phyloP scores from a whole-genome alignment of 1,140 invertebrate species.

The Sinella curviseta region DNA sequence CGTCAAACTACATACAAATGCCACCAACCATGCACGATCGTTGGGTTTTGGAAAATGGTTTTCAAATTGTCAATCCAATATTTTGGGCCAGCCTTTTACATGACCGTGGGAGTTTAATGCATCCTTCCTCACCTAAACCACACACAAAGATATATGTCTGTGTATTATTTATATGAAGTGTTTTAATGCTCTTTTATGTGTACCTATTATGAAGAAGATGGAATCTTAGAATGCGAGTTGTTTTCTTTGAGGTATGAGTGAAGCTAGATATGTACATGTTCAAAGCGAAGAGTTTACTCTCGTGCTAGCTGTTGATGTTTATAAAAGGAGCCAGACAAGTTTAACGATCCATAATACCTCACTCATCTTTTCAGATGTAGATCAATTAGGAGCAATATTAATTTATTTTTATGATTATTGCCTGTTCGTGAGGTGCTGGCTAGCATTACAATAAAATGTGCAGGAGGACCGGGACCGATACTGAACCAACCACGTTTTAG shows the following conservation, averaged over 20 bases:
- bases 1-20: background rate
- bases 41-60: too few relatives aligned
- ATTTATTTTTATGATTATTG: constrained; percentile 28
- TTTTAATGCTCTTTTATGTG: background rate
- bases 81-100: background rate
- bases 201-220: background rate
- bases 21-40: background rate
- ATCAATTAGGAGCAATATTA: constrained; percentile 26
- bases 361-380: constrained; percentile 20
- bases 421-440: constrained; percentile 24
- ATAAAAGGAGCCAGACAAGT: background rate
- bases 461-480: background rate
- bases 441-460: background rate
- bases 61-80: too few relatives aligned
- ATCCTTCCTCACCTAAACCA: background rate
- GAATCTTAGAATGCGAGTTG: background rate
- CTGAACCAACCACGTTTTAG: background rate
- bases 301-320: background rate
- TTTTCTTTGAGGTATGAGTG: background rate
- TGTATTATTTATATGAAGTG: background rate
- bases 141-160: background rate
- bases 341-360: constrained; percentile 20
- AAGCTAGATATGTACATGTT: background rate
- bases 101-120: background rate
- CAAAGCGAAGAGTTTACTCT: background rate